These are phyloP conservation scores for Dioctria linearis DNA, from an alignment of 2,888 invertebrate species.

Conservation along the genomic window DNA sequence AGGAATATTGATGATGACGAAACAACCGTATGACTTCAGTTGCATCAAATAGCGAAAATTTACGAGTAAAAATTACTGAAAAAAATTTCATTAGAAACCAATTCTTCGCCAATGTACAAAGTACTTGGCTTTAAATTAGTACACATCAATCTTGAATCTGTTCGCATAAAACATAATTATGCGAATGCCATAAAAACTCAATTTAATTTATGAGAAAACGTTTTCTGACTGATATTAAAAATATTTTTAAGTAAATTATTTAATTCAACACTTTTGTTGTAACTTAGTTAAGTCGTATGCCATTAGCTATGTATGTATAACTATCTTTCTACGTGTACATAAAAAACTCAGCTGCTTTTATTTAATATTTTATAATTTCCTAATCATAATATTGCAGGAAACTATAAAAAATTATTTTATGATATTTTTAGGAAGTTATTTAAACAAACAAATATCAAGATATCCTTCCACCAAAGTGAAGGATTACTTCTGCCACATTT, in stretches of 20 bases:
- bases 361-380: background rate
- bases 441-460: background rate
- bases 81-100: constrained; percentile 8
- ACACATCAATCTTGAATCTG: constrained; percentile 2
- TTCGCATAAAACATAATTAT: background rate
- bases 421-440: no score
- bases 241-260: constrained; percentile 45
- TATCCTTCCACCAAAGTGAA: background rate
- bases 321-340: constrained; percentile 16
- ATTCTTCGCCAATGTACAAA: constrained; percentile 1
- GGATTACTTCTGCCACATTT: background rate
- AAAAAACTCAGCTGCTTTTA: constrained; percentile 1
- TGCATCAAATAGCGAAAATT: constrained; percentile 2
- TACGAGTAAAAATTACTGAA: background rate
- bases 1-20: constrained; percentile 72
- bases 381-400: constrained; percentile 10
- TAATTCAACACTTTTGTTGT: background rate
- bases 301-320: constrained; percentile 1
- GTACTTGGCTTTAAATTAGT: constrained; percentile 21
- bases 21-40: constrained; percentile 67
- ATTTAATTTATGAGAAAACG: constrained; percentile 8
- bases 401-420: no score
- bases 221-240: constrained; percentile 25
- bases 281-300: constrained; percentile 36
- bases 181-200: constrained; percentile 18